Evolutionary conservation across 37 sponge, comb jelly and placozoan species (phyloP).

Genomic region (Haliclona indistincta): DNA sequence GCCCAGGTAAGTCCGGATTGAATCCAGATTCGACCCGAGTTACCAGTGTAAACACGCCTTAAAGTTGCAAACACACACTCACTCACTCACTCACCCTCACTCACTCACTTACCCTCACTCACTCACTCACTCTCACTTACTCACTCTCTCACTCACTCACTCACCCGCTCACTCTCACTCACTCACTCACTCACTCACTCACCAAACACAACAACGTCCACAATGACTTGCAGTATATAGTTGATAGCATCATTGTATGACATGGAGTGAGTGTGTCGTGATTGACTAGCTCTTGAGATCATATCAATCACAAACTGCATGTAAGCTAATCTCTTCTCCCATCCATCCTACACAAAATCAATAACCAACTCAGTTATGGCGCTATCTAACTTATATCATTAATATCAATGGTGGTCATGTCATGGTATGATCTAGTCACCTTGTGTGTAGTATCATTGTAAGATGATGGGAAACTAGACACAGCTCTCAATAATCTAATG

Average conservation of each 20-base stretch:
- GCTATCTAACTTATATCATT: neutral
- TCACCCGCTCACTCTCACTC: too few species aligned
- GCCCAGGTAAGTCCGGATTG: too few species aligned
- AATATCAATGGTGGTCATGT: neutral
- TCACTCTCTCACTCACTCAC: too few species aligned
- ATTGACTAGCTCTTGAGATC: slow-evolving; percentile 26
- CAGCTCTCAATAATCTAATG: slow-evolving; percentile 64
- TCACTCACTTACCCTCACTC: too few species aligned
- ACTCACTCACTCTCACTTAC: too few species aligned
- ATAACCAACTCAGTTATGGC: neutral
- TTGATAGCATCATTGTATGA: slow-evolving; percentile 39
- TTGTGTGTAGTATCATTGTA: too few species aligned
- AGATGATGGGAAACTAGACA: slow-evolving; percentile 64
- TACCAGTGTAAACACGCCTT: too few species aligned
- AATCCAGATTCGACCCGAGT: too few species aligned
- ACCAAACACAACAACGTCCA: slow-evolving; percentile 37
- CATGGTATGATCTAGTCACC: too few species aligned
- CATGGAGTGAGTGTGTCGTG: slow-evolving; percentile 2
- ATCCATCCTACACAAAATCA: slow-evolving; percentile 65
- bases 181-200: too few species aligned
- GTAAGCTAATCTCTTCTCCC: slow-evolving; percentile 48
- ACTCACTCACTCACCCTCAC: too few species aligned
- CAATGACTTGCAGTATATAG: slow-evolving; percentile 29
- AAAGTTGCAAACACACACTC: too few species aligned
- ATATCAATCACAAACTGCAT: slow-evolving; percentile 53